Base-by-base conservation (phyloP, 2,888 invertebrate genomes). In the Leptopilina syphax region DNA sequence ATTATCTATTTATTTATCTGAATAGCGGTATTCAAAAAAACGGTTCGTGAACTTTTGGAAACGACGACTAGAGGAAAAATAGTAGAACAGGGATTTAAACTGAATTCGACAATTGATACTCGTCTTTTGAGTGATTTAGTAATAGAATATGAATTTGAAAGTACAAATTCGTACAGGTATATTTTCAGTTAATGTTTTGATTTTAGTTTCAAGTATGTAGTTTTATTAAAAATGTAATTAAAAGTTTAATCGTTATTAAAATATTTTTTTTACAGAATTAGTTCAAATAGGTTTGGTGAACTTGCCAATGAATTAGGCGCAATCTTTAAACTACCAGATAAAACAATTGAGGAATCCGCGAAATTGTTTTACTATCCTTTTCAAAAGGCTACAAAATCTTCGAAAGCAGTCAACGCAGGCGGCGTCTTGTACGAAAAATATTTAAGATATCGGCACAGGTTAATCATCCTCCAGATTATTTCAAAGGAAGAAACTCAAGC, bases 381-480 rank as follows among this genome's bases (percentile, higher is more conserved):
- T 76, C 77, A 78, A 77, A 80, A 77, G 67, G 78, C 66, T 24
- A 67, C 67, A 2, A n/a, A 60, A 12, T 27, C 66, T n/a, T 24
- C 34, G 60, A 34, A 78, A 13, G 44, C 57, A 6, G 68, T 76
- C 7, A 76, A 76, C 47, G 27, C 41, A 13, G 78, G 80, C 24
- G 80, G 80, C 10, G 77, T 77, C 13, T 77, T 80, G 18, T 80
- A 80, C 27, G 80, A 80, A 24, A 80, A 80, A 54, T 80, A 80
- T 65, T 27, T 80, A 13, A 80, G 65, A 1, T 57, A 77, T n/a
- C 70, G 80, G 24, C 44, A 47, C 34, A 80, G 70, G 73, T 77
- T 80, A 13, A 77, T 77, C n/a, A 12, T 18, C 41, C 44, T 70
- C 5, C 10, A 80, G 65, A 77, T 80, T 57, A 80, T 80, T 77